phyloP scores from a whole-genome alignment of 1,140 invertebrate genomes.

The Cydia amplana region DNA sequence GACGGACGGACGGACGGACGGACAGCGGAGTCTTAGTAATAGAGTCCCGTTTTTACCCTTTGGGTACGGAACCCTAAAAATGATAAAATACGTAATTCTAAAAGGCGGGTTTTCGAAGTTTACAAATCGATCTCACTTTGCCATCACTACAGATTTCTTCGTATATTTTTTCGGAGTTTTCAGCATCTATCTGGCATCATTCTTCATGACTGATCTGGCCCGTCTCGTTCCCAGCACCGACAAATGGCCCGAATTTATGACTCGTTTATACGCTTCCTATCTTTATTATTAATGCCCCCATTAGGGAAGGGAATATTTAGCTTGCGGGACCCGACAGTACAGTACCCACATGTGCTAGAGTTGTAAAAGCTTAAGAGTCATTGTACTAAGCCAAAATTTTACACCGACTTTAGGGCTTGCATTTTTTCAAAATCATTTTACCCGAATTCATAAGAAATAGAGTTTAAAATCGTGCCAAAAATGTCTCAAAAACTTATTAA shows the following conservation, averaged over 20 bases:
- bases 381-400: background rate
- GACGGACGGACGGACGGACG: too few relatives aligned
- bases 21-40: too few relatives aligned
- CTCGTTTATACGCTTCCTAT: constrained; percentile 25
- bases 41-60: too few relatives aligned
- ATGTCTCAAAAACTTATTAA: background rate
- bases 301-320: constrained; percentile 27
- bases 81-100: too few relatives aligned
- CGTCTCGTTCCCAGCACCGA: background rate
- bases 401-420: too few relatives aligned
- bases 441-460: too few relatives aligned
- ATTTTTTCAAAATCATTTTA: too few relatives aligned
- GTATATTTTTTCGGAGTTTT: background rate
- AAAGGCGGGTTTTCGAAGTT: too few relatives aligned
- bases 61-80: too few relatives aligned
- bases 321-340: background rate
- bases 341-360: background rate
- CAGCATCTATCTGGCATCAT: background rate
- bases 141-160: background rate
- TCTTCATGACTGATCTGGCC: background rate
- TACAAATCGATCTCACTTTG: too few relatives aligned
- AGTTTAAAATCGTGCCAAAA: background rate
- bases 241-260: constrained; percentile 25
- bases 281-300: constrained; percentile 31
- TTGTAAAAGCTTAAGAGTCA: background rate